A percentile compares a stretch with the other conserved stretches of the same genome.
These are phyloP conservation scores for Rhinolophus sinicus DNA, from an alignment of 2,113 vertebrate species.

Conservation along the genomic window DNA sequence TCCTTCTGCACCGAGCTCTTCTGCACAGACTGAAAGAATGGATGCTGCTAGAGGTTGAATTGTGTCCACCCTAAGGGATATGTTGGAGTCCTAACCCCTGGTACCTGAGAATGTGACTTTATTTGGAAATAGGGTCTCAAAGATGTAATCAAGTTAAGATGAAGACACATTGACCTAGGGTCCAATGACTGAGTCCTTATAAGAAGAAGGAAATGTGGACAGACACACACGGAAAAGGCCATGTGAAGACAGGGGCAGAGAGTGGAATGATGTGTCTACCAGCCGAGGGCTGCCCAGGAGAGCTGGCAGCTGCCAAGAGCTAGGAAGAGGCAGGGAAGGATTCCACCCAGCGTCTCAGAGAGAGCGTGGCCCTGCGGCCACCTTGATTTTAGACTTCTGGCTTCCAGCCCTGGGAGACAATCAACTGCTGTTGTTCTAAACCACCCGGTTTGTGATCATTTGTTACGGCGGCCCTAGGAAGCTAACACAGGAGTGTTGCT, in stretches of 20 bases:
- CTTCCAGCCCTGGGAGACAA: neutral
- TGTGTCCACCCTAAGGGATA: neutral
- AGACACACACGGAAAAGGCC: neutral
- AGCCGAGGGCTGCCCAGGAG: accelerated
- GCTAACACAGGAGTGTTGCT: neutral
- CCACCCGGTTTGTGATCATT: too few relatives aligned
- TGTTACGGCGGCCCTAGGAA: neutral
- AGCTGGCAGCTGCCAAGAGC: neutral
- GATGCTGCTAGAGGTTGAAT: neutral
- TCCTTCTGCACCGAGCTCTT: neutral
- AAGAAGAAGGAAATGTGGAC: neutral
- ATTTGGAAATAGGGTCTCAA: neutral
- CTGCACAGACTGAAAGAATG: neutral
- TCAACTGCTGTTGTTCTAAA: neutral
- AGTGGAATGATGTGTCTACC: neutral
- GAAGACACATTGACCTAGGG: neutral
- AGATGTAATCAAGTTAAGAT: neutral
- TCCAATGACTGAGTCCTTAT: neutral
- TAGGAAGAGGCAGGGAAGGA: neutral
- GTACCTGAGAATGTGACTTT: neutral
- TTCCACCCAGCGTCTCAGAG: accelerated
- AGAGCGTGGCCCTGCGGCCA: neutral
- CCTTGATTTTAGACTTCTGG: too few relatives aligned
- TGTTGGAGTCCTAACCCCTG: neutral
- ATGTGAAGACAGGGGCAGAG: neutral